Evolutionary conservation across 1,140 invertebrate species (phyloP), one percentile per base, ranked within the genome.

Genomic region (Babylonia areolata): DNA sequence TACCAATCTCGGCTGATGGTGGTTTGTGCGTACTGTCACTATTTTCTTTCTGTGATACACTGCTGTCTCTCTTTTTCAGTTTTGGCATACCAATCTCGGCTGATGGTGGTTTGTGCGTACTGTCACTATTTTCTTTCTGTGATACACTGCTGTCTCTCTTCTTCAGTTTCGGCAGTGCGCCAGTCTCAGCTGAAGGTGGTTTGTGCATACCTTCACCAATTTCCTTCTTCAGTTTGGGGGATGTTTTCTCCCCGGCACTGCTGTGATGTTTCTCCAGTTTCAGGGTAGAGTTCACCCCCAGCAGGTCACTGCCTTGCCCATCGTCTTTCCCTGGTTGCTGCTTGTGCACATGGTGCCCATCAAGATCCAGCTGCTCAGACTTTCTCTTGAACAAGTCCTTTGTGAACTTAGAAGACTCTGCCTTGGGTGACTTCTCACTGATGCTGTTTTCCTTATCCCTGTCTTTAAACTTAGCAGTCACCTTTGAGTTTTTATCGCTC

Each of bases 371-470:
- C 58, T 64, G 58, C 12, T 64, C 28, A 23, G 28, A 64, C 58
- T 64, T 64, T 5, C 28, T 12, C 28, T 64, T 51, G 46, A 51
- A 51, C 9, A 51, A 51, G 46, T 51, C 58, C 23, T n/a, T 91
- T 85, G 73, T 91, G 85, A 20, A 40, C 71, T 39, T 71, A n/a
- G 90, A 89, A 31, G 17, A 75, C 0, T 0, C 84, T 86, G 1
- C 31, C 54, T 81, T 81, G 40, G n/a, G 46, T 11, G 15, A 46
- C 39, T 33, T 58, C 31, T 86, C 80, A 73, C 20, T 23, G 28
- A n/a, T 42, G 6, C n/a, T 51, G 35, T 54, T 17, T 17, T 46
- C 39, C 17, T 58, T 64, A 2, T 64, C 75, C 35, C 39, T 31
- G 31, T 54, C 46, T 9, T n/a, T 58, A 3, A 37, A 54, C 28